Conservation (phyloP, 2,113 vertebrate genomes). For the Neolamprologus devosi region DNA sequence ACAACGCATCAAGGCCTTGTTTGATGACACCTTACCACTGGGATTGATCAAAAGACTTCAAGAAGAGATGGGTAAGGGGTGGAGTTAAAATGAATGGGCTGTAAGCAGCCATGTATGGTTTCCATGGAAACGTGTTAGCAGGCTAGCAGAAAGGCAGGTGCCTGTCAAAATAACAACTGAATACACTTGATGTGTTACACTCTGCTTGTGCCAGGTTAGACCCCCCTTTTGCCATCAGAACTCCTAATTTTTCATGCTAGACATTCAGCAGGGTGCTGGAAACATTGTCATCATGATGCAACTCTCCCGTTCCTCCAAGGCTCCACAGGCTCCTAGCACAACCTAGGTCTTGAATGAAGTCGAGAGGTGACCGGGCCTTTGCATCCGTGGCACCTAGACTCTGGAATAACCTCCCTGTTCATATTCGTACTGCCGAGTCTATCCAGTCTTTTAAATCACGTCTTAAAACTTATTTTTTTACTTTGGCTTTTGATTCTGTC, state of each 20-base stretch:
- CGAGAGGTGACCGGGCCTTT: no score
- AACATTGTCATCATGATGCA: neutral
- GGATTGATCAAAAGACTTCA: neutral
- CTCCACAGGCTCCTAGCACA: no score
- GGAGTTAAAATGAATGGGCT: neutral
- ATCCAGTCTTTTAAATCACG: no score
- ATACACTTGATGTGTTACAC: neutral
- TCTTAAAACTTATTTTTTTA: no score
- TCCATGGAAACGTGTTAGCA: constrained; percentile 11
- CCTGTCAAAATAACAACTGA: neutral
- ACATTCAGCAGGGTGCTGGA: neutral
- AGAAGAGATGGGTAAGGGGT: neutral
- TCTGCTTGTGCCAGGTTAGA: neutral
- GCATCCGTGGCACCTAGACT: no score
- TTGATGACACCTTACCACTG: neutral
- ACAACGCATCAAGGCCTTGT: neutral
- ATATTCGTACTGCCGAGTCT: no score
- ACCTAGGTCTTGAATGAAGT: no score
- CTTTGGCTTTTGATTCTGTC: no score
- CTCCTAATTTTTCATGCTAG: neutral
- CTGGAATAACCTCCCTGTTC: no score
- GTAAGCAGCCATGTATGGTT: neutral
- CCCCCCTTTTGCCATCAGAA: neutral
- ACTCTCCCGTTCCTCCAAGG: neutral
- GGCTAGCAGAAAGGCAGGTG: neutral